Evolutionary conservation across 1,140 invertebrate genomes (phyloP), one percentile per base, ranked within the genome.

Genomic region (Drosophila repletoides): DNA sequence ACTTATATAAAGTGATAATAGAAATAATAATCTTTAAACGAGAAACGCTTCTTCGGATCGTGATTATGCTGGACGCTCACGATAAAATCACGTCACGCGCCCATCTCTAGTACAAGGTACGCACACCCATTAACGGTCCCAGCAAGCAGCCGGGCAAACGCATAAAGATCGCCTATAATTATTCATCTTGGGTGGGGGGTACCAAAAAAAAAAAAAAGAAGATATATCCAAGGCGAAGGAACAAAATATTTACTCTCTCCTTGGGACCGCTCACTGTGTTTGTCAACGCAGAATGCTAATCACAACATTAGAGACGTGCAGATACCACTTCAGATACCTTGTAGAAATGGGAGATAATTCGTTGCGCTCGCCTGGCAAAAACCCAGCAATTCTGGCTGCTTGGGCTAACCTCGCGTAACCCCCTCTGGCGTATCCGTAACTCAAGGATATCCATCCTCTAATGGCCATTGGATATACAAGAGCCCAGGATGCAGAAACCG

Each of bases 261-360:
- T 83, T 83, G 79, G 68, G 72, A 84, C 75, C 77, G 28, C 88
- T 83, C 26, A 67, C 88, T 89, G 88, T 38, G 75, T 89, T 89
- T 89, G 88, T 89, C 88, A 89, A 89, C 88, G 88, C 88, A 89
- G 88, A n/a, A 89, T 89, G 88, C 88, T 89, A 89, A 89, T 89
- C 88, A 89, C 88, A 80, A 84, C 88, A 89, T 89, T 89, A 89
- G 87, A 72, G 58, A 60, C 56, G 70, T 64, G 69, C 56, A 71
- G 75, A 63, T 76, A 74, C 79, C 72, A 86, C 80, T 86, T 86
- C 75, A 86, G 71, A 65, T 43, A 38, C 45, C 40, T 26, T 10
- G 2, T 43, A 7, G 28, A 15, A 12, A 55, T 4, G 5, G 19
- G 5, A 24, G 49, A 34, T 40, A n/a, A 76, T 77, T 68, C 64